Evolutionary conservation across 92 coral and sea anemone genomes (phyloP).

Genomic region (Scolanthus callimorphus): DNA sequence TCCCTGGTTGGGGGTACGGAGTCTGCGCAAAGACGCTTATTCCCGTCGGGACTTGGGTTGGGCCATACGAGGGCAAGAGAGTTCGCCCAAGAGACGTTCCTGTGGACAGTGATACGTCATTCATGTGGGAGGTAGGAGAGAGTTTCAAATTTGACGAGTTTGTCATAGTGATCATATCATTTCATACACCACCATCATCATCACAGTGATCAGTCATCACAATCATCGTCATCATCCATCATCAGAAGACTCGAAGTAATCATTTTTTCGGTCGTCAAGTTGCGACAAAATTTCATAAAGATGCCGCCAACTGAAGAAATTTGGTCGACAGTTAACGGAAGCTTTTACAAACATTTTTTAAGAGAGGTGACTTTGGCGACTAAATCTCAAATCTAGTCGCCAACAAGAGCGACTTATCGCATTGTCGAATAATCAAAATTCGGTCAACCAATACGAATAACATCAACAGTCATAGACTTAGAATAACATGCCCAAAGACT

Average conservation of each 20-base stretch:
- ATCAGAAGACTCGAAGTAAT: not conserved
- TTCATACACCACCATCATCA: not conserved
- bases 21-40: conserved; percentile 90
- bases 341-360: no score
- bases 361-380: no score
- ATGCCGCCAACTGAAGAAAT: no score
- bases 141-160: no score
- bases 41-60: conserved; percentile 98
- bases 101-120: conserved; percentile 58
- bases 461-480: no score
- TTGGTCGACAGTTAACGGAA: no score
- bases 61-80: conserved; percentile 93
- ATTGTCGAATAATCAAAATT: no score
- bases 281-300: not conserved
- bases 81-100: conserved; percentile 60
- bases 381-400: no score
- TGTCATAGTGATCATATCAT: not conserved
- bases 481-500: no score
- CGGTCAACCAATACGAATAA: no score
- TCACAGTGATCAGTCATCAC: not conserved
- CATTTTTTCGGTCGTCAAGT: not conserved
- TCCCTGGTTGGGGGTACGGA: conserved; percentile 67
- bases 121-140: conserved; percentile 89
- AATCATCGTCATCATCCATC: not conserved
- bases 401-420: no score